phyloP scores from a whole-genome alignment of 2,888 invertebrate genomes.

The Trissolcus brochymenae region DNA sequence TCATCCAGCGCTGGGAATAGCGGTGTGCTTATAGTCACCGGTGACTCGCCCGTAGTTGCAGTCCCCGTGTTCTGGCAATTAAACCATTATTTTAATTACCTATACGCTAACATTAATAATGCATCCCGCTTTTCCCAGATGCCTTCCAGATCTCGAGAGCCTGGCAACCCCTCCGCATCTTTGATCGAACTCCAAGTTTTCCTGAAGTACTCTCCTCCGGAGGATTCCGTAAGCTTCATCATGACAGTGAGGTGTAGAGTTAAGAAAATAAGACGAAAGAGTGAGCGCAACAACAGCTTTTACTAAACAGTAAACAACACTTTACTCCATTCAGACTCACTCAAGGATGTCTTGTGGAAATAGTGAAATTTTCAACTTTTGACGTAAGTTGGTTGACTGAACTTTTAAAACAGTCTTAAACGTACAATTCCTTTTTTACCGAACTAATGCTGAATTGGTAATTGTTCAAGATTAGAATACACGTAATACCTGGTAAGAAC shows the following conservation, averaged over 20 bases:
- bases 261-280: constrained; percentile 55
- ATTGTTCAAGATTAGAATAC: constrained; percentile 29
- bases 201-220: constrained; percentile 31
- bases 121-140: constrained; percentile 60
- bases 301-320: constrained; percentile 74
- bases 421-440: too few relatives aligned
- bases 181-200: constrained; percentile 51
- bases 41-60: constrained; percentile 46
- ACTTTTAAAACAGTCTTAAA: too few relatives aligned
- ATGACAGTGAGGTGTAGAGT: constrained; percentile 48
- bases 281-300: constrained; percentile 64
- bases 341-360: too few relatives aligned
- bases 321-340: too few relatives aligned
- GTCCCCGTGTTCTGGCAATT: constrained; percentile 62
- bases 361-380: too few relatives aligned
- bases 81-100: constrained; percentile 67
- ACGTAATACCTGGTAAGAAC: constrained; percentile 9
- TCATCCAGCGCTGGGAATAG: constrained; percentile 37
- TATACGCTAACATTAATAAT: constrained; percentile 64
- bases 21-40: constrained; percentile 37
- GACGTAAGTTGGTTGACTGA: too few relatives aligned
- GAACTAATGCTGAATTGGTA: not conserved
- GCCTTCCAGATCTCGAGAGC: constrained; percentile 58
- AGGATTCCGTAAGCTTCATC: constrained; percentile 35
- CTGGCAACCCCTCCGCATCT: constrained; percentile 54